Conservation (phyloP, 1,140 invertebrate genomes). For the Bombus waltoni region DNA sequence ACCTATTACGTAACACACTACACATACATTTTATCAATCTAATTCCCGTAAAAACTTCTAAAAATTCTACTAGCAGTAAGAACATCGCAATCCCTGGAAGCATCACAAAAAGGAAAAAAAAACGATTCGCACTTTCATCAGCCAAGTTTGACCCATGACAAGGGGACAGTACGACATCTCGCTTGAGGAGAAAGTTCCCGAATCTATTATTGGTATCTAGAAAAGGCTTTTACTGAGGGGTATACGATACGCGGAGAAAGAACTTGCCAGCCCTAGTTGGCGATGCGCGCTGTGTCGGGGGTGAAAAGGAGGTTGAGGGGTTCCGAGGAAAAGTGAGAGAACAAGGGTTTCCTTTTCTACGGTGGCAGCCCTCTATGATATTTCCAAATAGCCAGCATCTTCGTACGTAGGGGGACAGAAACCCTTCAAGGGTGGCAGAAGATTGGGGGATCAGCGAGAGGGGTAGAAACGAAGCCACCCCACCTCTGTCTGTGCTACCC, state of each 20-base stretch:
- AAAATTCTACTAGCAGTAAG: too few species aligned
- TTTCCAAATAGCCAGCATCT: conserved; percentile 54
- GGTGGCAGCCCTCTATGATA: conserved; percentile 64
- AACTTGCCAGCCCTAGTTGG: conserved; percentile 53
- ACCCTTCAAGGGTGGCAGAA: conserved; percentile 42
- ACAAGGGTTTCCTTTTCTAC: conserved; percentile 60
- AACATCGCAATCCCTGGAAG: too few species aligned
- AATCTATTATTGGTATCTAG: conserved; percentile 61
- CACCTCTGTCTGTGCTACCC: conserved; percentile 45
- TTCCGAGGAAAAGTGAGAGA: background rate
- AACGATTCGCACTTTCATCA: background rate
- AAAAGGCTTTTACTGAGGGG: conserved; percentile 37
- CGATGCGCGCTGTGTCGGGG: conserved; percentile 38
- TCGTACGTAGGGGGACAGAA: conserved; percentile 38
- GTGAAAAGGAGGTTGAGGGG: background rate
- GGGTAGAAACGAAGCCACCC: conserved; percentile 57
- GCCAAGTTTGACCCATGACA: background rate
- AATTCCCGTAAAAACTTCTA: accelerated
- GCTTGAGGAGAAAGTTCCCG: conserved; percentile 40
- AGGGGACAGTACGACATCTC: background rate
- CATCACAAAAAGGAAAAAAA: too few species aligned
- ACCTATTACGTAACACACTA: background rate
- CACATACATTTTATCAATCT: background rate
- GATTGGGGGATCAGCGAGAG: conserved; percentile 56
- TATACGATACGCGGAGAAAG: conserved; percentile 56